Percentiles rank a stretch among this genome's conserved stretches.
phyloP scores from a whole-genome alignment of 2,888 invertebrate species.

The Phengaris arion region DNA sequence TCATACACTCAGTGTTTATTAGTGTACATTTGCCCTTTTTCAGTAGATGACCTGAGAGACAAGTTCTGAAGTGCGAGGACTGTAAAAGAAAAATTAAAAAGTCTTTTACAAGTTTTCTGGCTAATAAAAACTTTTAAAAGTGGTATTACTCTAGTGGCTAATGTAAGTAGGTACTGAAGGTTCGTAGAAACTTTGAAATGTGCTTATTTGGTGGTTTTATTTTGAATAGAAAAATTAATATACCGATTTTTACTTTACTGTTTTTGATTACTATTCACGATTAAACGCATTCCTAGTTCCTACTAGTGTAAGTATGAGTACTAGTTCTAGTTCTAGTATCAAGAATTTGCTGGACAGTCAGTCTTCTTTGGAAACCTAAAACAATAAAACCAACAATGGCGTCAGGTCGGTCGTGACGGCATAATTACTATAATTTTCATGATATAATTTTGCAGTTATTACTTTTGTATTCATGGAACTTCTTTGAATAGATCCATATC shows the following conservation, averaged over 20 bases:
- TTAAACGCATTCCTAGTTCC: too few relatives aligned
- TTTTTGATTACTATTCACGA: neutral
- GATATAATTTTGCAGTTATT: conserved; percentile 1
- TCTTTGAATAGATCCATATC: conserved; percentile 19
- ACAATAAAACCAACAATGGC: neutral
- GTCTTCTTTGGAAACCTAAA: too few relatives aligned
- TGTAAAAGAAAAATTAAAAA: conserved; percentile 13
- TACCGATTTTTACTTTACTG: neutral
- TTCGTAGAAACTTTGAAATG: too few relatives aligned
- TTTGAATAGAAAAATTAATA: too few relatives aligned
- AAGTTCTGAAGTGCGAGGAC: neutral
- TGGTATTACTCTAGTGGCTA: neutral
- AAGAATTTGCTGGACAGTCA: too few relatives aligned
- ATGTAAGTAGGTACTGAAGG: neutral
- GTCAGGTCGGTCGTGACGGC: neutral
- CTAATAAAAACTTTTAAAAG: conserved; percentile 6
- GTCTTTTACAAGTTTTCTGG: conserved; percentile 6
- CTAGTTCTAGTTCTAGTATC: too few relatives aligned
- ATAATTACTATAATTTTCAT: neutral
- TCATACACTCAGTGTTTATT: too few relatives aligned
- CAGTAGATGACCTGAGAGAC: neutral
- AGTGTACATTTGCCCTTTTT: neutral
- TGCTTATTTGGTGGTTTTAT: too few relatives aligned
- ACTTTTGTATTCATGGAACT: conserved; percentile 16
- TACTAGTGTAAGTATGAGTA: too few relatives aligned